A percentile compares a stretch with the other conserved stretches of the same genome.
These are phyloP conservation scores for Lagria hirta DNA, from an alignment of 2,888 invertebrate species.

Conservation along the genomic window DNA sequence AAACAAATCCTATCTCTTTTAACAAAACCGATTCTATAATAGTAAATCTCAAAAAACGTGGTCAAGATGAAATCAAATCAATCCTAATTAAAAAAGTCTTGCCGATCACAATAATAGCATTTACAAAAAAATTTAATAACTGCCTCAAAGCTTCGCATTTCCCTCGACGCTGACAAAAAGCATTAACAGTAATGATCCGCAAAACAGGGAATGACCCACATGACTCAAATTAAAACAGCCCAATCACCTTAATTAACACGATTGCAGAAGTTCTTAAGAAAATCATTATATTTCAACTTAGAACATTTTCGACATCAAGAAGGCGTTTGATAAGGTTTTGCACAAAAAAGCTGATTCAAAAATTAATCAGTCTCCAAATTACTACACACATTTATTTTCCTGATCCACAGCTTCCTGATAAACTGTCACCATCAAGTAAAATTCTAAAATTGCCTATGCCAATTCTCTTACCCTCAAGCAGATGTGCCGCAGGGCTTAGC, in stretches of 20 bases:
- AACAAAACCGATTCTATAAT: no score
- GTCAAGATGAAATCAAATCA: slow-evolving; percentile 9
- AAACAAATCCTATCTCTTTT: no score
- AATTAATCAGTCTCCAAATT: slow-evolving; percentile 33
- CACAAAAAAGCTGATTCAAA: slow-evolving; percentile 38
- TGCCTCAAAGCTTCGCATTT: slow-evolving; percentile 13
- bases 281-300: neutral
- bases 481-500: no score
- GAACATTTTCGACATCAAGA: slow-evolving; percentile 38
- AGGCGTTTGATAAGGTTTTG: slow-evolving; percentile 46
- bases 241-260: slow-evolving; percentile 13
- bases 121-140: slow-evolving; percentile 4
- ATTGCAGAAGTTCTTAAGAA: slow-evolving; percentile 17
- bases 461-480: no score
- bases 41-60: no score
- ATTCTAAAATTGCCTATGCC: no score
- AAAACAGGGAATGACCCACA: slow-evolving; percentile 9
- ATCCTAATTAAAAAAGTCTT: slow-evolving; percentile 1
- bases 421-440: no score
- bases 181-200: slow-evolving; percentile 8
- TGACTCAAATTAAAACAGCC: slow-evolving; percentile 10
- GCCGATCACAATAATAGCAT: slow-evolving; percentile 3
- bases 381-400: slow-evolving; percentile 29
- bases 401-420: no score
- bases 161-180: slow-evolving; percentile 12